These are phyloP conservation scores for Drosophila meridionalis DNA, from an alignment of 2,888 invertebrate genomes.

Conservation along the genomic window DNA sequence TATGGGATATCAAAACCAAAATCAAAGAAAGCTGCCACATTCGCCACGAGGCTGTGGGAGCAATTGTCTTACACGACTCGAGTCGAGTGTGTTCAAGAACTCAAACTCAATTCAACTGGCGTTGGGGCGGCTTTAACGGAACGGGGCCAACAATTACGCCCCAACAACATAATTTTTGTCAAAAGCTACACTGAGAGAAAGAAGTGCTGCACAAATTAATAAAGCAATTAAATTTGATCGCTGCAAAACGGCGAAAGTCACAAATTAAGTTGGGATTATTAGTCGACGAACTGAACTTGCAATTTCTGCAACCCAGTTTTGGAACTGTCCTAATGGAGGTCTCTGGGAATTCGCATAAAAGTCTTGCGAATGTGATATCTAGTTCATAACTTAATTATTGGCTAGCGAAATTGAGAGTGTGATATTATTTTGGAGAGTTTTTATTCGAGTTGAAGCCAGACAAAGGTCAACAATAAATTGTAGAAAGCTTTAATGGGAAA, in stretches of 20 bases:
- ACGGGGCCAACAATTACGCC: conserved; percentile 79
- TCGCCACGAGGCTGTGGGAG: conserved; percentile 70
- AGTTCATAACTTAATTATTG: conserved; percentile 15
- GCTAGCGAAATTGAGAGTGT: conserved; percentile 27
- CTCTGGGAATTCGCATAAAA: not conserved
- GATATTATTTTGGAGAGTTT: conserved; percentile 3
- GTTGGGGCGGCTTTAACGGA: conserved; percentile 21
- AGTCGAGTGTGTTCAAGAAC: conserved; percentile 66
- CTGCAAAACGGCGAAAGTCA: conserved; percentile 57
- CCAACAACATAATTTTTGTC: conserved; percentile 63
- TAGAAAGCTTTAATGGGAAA: conserved; percentile 7
- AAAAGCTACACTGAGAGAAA: conserved; percentile 53
- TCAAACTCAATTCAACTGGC: conserved; percentile 17
- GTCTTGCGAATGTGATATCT: conserved; percentile 1
- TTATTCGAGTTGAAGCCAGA: not conserved
- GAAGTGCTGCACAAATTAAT: conserved; percentile 59
- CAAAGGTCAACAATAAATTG: not conserved
- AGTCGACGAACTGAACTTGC: conserved; percentile 35
- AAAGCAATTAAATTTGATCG: conserved; percentile 58
- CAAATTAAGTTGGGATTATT: conserved; percentile 40
- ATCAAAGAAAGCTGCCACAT: conserved; percentile 61
- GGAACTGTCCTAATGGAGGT: not conserved
- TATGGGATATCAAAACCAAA: conserved; percentile 31
- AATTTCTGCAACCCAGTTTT: conserved; percentile 58
- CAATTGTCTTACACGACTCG: conserved; percentile 65